A percentile compares a stretch with the other conserved stretches of the same genome.
phyloP scores from a whole-genome alignment of 2,797 vertebrate species.

The Sciurus vulgaris region DNA sequence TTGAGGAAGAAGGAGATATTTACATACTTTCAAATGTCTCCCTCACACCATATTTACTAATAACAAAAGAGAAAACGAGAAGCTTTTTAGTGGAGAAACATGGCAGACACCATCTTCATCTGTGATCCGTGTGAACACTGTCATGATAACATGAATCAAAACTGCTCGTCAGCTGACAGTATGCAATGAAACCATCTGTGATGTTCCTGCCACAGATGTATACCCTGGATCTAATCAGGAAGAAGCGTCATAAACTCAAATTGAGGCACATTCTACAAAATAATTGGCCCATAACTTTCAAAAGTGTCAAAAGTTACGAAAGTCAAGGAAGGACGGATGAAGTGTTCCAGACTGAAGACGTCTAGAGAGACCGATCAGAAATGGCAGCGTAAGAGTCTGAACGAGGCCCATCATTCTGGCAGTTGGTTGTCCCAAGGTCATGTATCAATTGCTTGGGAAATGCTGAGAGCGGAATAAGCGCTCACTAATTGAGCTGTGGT shows the following conservation, averaged over 20 bases:
- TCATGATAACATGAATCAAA: not conserved
- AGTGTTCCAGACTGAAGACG: not conserved
- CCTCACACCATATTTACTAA: not conserved
- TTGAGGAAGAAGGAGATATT: not conserved
- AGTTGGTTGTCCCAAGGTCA: not conserved
- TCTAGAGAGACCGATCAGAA: not conserved
- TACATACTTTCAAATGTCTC: not conserved
- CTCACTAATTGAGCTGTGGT: not conserved
- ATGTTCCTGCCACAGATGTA: not conserved
- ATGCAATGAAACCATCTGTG: not conserved
- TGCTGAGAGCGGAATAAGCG: not conserved
- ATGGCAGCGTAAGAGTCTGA: not conserved
- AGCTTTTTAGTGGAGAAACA: not conserved
- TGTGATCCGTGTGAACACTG: not conserved
- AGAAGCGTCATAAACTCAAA: not conserved
- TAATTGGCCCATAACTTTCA: conserved; percentile 3
- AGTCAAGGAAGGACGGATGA: not conserved
- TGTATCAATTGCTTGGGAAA: not conserved
- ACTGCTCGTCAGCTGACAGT: not conserved
- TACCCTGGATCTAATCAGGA: not conserved
- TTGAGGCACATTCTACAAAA: not conserved
- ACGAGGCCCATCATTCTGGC: not conserved
- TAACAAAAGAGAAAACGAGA: not conserved
- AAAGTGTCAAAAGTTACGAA: not conserved
- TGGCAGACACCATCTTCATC: not conserved